Conservation (phyloP, 2,888 invertebrate species). For the Calameuta filiformis region DNA sequence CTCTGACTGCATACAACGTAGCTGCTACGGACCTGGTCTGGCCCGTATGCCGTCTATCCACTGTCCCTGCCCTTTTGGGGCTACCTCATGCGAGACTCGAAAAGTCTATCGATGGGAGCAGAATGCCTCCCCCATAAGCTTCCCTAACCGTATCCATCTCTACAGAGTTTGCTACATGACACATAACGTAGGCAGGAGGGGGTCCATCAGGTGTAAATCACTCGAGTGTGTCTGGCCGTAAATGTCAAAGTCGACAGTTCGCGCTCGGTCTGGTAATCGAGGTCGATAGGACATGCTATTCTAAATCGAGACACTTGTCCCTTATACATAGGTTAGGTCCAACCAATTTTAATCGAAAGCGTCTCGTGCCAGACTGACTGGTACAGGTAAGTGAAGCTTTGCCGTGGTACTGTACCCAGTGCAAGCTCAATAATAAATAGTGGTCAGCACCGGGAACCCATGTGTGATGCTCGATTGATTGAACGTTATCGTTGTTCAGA, state of each 20-base stretch:
- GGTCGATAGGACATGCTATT: constrained; percentile 16
- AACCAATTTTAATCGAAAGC: neutral
- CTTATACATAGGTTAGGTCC: neutral
- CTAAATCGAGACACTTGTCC: neutral
- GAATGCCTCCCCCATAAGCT: neutral
- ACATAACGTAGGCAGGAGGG: neutral
- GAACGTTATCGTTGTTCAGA: neutral
- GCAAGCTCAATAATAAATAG: neutral
- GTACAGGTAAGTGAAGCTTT: neutral
- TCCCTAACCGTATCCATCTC: neutral
- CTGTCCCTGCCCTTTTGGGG: constrained; percentile 16
- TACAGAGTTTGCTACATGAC: neutral
- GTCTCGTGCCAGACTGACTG: neutral
- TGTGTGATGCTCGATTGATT: neutral
- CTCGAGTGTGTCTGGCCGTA: neutral
- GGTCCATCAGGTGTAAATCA: neutral
- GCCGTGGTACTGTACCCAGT: neutral
- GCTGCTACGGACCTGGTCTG: neutral
- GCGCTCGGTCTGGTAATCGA: constrained; percentile 15
- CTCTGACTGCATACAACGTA: constrained; percentile 22
- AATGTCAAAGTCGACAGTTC: constrained; percentile 1
- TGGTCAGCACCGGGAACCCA: neutral
- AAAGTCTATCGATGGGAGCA: neutral
- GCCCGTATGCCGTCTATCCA: constrained; percentile 2
- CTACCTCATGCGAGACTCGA: neutral